These are phyloP conservation scores for Yponomeuta cagnagella DNA, from an alignment of 2,888 invertebrate species.

Conservation along the genomic window DNA sequence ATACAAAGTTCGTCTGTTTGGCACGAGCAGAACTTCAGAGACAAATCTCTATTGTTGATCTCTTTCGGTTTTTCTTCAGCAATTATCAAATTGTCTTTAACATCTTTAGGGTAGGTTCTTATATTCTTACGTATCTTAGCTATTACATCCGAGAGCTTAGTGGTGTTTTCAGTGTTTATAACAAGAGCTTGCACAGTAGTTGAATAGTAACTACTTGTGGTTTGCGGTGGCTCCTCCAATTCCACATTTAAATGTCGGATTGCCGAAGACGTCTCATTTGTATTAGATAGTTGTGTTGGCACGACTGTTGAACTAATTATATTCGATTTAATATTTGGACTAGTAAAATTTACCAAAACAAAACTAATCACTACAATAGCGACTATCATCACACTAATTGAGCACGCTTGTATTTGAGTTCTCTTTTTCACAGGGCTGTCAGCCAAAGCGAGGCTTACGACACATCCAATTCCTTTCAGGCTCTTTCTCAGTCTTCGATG, in stretches of 20 bases:
- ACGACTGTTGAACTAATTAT: constrained; percentile 62
- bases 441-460: constrained; percentile 60
- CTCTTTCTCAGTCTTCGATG: constrained; percentile 61
- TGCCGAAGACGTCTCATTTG: constrained; percentile 49
- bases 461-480: constrained; percentile 64
- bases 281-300: constrained; percentile 47
- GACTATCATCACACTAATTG: constrained; percentile 71
- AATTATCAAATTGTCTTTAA: constrained; percentile 34
- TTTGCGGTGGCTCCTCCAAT: constrained; percentile 24
- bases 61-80: constrained; percentile 40
- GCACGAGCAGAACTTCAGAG: constrained; percentile 69
- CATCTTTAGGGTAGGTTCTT: constrained; percentile 55
- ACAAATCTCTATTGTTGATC: constrained; percentile 54
- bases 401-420: constrained; percentile 71
- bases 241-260: constrained; percentile 42
- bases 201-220: constrained; percentile 29
- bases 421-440: constrained; percentile 64
- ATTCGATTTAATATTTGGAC: constrained; percentile 52
- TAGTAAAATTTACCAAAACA: constrained; percentile 68
- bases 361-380: constrained; percentile 70
- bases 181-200: constrained; percentile 34
- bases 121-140: constrained; percentile 64
- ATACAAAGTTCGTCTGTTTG: constrained; percentile 78
- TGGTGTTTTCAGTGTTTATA: constrained; percentile 37
- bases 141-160: constrained; percentile 43